Evolutionary conservation across 2,113 vertebrate genomes (phyloP), one percentile per base, ranked within the genome.

Genomic region (Dipodomys stephensi): DNA sequence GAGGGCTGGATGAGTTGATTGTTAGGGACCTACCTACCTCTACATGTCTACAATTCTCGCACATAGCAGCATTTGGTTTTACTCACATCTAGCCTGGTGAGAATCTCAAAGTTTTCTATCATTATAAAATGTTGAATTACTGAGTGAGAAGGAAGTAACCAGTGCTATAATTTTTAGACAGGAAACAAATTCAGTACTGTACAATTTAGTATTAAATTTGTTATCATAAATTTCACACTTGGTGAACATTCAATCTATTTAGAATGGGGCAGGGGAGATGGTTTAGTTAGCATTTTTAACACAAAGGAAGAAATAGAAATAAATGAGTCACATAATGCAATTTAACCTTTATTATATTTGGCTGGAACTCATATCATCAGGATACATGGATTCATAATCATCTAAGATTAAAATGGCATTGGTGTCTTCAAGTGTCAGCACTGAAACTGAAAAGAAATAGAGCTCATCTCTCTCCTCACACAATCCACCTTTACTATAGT

Each of bases 361-460:
- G 97, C 95, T 97, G 97, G 95, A 96, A 92, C 93, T 96, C 93
- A 93, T 95, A 97, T 97, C 89, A 94, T 97, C 97, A 97, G 91
- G 82, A 91, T 96, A 96, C 95, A 96, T 81, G 96, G 95, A 97
- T 97, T 98, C 94, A 93, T 98, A 98, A 98, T 98, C 96, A 97
- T 80, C 62, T 73, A 94, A 97, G 96, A 98, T 97, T 97, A 97
- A 97, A 98, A 98, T 95, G 96, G 89, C 96, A 95, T 97, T 98
- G 97, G 92, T 94, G 94, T 97, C 96, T 97, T 97, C 97, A 98
- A 98, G 95, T 97, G 95, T 97, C 97, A 97, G 96, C 93, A 72
- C 91, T 97, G 96, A 97, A 98, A 98, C 94, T 96, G 94, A 97
- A 79, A 96, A 96, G 95, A 97, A 90, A 96, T 93, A 90, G 95